These are phyloP conservation scores for Adelges cooleyi DNA, from an alignment of 1,140 invertebrate genomes.

Conservation along the genomic window DNA sequence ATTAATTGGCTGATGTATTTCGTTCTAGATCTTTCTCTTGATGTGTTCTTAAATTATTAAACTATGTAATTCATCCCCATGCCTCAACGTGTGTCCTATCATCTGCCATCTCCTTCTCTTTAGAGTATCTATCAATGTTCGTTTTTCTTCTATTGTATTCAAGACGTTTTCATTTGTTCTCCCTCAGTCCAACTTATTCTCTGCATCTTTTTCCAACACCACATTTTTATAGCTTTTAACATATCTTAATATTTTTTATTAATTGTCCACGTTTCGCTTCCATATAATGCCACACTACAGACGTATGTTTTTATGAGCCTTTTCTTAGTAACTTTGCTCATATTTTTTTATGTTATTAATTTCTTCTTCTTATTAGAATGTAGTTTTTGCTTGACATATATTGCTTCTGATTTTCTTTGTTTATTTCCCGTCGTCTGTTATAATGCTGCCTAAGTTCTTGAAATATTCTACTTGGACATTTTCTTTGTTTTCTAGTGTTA, in stretches of 20 bases:
- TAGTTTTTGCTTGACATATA: background rate
- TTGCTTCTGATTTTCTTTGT: background rate
- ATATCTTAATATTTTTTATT: background rate
- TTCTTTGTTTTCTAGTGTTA: no score
- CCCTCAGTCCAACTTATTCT: background rate
- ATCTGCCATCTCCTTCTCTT: no score
- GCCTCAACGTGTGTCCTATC: no score
- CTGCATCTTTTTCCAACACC: no score
- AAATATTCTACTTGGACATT: background rate
- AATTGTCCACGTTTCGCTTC: no score
- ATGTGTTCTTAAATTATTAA: background rate
- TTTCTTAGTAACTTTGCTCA: background rate
- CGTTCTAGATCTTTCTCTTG: background rate
- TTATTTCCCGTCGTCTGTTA: background rate
- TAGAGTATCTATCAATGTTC: no score
- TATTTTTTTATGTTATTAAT: no score
- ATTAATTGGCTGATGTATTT: background rate
- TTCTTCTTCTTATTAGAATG: background rate
- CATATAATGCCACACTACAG: background rate
- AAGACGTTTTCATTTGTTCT: background rate
- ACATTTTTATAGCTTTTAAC: background rate
- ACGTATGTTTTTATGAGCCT: background rate
- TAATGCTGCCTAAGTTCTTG: background rate
- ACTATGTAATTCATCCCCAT: background rate
- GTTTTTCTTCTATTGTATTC: background rate